Conservation (phyloP, 1,140 invertebrate genomes). For the Formica selysi region DNA sequence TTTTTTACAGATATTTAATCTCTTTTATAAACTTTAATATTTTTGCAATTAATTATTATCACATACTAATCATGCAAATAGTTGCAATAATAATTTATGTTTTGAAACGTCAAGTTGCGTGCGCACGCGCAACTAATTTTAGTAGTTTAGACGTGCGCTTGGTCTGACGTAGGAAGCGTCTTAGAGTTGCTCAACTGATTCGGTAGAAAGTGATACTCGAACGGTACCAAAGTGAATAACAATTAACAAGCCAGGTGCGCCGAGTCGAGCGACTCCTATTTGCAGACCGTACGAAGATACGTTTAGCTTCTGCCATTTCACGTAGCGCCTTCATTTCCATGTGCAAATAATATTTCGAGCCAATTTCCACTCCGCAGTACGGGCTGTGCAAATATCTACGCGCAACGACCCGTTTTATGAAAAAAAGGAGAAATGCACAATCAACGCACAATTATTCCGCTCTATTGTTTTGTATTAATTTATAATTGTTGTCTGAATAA, state of each 20-base stretch:
- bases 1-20: background rate
- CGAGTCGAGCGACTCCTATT: slow-evolving; percentile 61
- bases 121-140: slow-evolving; percentile 28
- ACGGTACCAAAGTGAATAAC: slow-evolving; percentile 77
- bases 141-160: slow-evolving; percentile 45
- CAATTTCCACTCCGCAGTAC: slow-evolving; percentile 67
- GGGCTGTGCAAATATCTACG: slow-evolving; percentile 48
- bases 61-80: slow-evolving; percentile 1
- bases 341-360: slow-evolving; percentile 78
- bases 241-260: slow-evolving; percentile 74
- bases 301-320: slow-evolving; percentile 77
- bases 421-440: background rate
- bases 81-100: slow-evolving; percentile 11
- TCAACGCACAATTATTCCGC: background rate
- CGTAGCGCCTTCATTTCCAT: slow-evolving; percentile 75
- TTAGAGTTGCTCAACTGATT: slow-evolving; percentile 70
- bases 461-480: slow-evolving; percentile 4
- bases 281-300: slow-evolving; percentile 71
- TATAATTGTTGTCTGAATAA: slow-evolving; percentile 1
- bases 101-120: slow-evolving; percentile 14
- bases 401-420: background rate
- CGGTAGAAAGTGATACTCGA: slow-evolving; percentile 73
- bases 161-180: slow-evolving; percentile 31
- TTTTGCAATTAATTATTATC: background rate
- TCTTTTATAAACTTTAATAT: background rate